phyloP scores from a whole-genome alignment of 92 coral and sea anemone species.

The Anthopleura xanthogrammica region DNA sequence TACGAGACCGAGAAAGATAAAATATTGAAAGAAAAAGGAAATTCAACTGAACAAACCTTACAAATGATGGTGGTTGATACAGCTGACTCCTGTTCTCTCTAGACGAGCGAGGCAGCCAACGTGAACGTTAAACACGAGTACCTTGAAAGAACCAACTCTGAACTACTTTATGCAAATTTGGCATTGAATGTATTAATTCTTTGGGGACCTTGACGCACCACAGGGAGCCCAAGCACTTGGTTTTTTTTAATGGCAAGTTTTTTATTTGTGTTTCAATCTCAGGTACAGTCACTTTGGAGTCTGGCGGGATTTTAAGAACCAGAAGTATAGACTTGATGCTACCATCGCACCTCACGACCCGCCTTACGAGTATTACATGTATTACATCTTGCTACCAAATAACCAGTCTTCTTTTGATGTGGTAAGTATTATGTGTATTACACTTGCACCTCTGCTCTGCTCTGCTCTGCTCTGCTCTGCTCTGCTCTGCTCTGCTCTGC shows the following conservation, averaged over 20 bases:
- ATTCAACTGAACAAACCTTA: too few species aligned
- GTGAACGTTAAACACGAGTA: too few species aligned
- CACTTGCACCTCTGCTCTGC: neutral
- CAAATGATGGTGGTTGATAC: too few species aligned
- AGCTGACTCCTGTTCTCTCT: too few species aligned
- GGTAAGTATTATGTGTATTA: slow-evolving; percentile 1
- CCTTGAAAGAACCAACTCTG: too few species aligned
- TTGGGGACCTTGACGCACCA: too few species aligned
- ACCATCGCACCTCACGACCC: slow-evolving; percentile 24
- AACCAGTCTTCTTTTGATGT: slow-evolving; percentile 17
- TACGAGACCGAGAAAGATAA: too few species aligned
- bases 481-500: neutral
- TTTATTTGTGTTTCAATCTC: neutral
- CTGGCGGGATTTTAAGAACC: slow-evolving; percentile 29
- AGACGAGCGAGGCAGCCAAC: too few species aligned
- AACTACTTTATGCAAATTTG: too few species aligned
- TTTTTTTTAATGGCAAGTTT: neutral
- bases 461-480: slow-evolving; percentile 4
- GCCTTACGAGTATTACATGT: slow-evolving; percentile 8
- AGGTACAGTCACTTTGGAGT: slow-evolving; percentile 26
- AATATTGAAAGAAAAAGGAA: too few species aligned
- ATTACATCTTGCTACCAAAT: slow-evolving; percentile 15
- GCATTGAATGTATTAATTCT: too few species aligned
- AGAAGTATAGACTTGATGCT: slow-evolving; percentile 21
- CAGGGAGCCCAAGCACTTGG: neutral